Conservation (phyloP, 35 echinoderm and acorn worm genomes). For the Acanthaster planci region DNA sequence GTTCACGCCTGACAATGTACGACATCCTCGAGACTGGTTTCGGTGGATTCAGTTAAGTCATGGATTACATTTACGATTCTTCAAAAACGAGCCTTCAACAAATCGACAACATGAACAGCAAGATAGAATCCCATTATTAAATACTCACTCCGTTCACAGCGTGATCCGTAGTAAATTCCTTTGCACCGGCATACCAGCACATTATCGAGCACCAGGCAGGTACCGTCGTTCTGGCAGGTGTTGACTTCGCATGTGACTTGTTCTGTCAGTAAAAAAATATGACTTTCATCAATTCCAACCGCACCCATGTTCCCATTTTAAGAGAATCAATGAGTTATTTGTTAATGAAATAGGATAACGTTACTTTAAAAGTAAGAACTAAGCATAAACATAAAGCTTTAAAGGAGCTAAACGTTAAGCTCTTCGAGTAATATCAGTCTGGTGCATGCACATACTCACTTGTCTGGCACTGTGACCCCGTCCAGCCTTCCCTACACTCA, state of each 20-base stretch:
- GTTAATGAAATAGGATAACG: no score
- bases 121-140: not conserved
- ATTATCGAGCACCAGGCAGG: slow-evolving; percentile 15
- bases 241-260: not conserved
- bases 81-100: no score
- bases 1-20: no score
- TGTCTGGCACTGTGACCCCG: slow-evolving; percentile 1
- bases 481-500: slow-evolving; percentile 30
- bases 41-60: no score
- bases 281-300: no score
- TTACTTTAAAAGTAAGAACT: not conserved
- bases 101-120: no score
- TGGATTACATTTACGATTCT: no score
- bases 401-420: not conserved
- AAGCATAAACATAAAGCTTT: not conserved
- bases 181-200: slow-evolving; percentile 21
- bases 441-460: not conserved
- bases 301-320: no score
- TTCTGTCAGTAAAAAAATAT: no score
- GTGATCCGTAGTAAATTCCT: not conserved
- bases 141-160: not conserved
- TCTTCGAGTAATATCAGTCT: not conserved
- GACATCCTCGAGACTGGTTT: no score
- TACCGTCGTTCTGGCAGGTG: slow-evolving; percentile 33
- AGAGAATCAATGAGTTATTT: no score